These are phyloP conservation scores for Phasianus colchicus DNA, from an alignment of 2,113 vertebrate genomes.

Conservation along the genomic window DNA sequence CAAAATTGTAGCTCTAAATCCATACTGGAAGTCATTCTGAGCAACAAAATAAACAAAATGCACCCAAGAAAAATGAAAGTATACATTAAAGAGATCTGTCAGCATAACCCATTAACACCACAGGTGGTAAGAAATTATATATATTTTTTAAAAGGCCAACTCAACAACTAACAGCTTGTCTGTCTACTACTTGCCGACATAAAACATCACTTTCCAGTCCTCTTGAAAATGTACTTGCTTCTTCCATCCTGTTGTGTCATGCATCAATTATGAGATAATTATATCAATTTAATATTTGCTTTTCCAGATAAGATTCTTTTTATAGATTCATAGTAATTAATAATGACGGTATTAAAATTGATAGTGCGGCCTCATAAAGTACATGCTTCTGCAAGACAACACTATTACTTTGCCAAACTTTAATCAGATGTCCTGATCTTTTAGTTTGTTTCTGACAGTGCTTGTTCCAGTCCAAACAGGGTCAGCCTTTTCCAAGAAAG, in stretches of 20 bases:
- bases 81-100: not conserved
- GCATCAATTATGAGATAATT: slow-evolving; percentile 10
- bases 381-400: not conserved
- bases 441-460: not conserved
- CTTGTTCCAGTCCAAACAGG: slow-evolving; percentile 4
- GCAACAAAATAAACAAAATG: slow-evolving; percentile 3
- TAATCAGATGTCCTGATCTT: not conserved
- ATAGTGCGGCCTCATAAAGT: not conserved
- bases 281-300: slow-evolving; percentile 23
- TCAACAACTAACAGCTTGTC: slow-evolving; percentile 32
- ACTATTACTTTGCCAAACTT: not conserved
- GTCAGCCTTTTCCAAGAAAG: slow-evolving; percentile 12
- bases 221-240: not conserved
- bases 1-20: not conserved
- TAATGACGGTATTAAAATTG: not conserved
- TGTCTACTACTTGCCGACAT: slow-evolving; percentile 11
- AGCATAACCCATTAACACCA: slow-evolving; percentile 36
- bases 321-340: slow-evolving; percentile 19
- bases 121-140: not conserved
- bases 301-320: slow-evolving; percentile 35
- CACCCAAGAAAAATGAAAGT: slow-evolving; percentile 16
- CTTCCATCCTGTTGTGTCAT: slow-evolving; percentile 28
- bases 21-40: not conserved
- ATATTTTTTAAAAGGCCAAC: not conserved
- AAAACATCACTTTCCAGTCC: slow-evolving; percentile 21